Conservation (phyloP, 2,113 vertebrate genomes). For the Hemiscyllium ocellatum region DNA sequence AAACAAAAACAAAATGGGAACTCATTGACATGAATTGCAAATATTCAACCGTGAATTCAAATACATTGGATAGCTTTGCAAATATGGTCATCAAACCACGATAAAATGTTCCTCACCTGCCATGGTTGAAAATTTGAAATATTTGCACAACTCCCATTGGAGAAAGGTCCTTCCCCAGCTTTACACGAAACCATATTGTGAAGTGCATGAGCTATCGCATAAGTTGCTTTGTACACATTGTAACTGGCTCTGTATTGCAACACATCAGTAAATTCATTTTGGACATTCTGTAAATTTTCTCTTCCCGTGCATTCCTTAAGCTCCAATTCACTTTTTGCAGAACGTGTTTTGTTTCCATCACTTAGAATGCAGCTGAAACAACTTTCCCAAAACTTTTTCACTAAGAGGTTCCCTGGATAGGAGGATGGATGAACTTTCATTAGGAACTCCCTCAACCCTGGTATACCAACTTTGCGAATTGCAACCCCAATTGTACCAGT, state of each 20-base stretch:
- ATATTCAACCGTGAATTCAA: too few relatives aligned
- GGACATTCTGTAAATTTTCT: slow-evolving; percentile 49
- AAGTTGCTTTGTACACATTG: slow-evolving; percentile 67
- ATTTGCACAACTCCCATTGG: slow-evolving; percentile 50
- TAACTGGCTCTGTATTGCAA: slow-evolving; percentile 67
- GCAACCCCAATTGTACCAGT: slow-evolving; percentile 56
- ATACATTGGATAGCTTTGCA: not conserved
- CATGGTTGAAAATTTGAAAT: slow-evolving; percentile 51
- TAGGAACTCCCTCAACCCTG: slow-evolving; percentile 50
- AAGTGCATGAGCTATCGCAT: slow-evolving; percentile 56
- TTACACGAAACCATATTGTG: slow-evolving; percentile 54
- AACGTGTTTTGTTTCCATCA: slow-evolving; percentile 41
- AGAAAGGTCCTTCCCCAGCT: slow-evolving; percentile 48
- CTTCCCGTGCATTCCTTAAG: slow-evolving; percentile 52
- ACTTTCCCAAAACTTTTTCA: slow-evolving; percentile 60
- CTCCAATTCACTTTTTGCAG: not conserved
- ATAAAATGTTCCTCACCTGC: slow-evolving; percentile 52
- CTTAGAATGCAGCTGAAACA: slow-evolving; percentile 52
- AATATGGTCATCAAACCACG: not conserved
- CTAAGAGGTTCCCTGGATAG: slow-evolving; percentile 44
- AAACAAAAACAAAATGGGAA: not conserved
- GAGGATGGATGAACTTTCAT: slow-evolving; percentile 38
- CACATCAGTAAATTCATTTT: slow-evolving; percentile 64
- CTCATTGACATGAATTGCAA: not conserved
- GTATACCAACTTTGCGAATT: slow-evolving; percentile 53